Evolutionary conservation across 2,888 invertebrate genomes (phyloP), one percentile per base, ranked within the genome.

Genomic region (Scaptomyza parva): DNA sequence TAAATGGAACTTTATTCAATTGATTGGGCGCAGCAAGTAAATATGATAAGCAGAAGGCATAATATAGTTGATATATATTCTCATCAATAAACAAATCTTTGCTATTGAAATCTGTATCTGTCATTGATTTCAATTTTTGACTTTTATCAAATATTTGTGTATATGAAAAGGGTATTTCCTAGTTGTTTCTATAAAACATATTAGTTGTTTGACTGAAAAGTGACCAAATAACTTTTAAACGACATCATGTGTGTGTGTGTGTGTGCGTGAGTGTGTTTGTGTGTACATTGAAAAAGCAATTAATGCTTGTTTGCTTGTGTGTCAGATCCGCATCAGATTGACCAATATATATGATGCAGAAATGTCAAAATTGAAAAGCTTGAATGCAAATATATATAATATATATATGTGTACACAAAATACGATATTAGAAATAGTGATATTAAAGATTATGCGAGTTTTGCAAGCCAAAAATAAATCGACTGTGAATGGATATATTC

Each of bases 281-380:
- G 9, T 53, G 33, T 41, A 26, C 28, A 57, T 47, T 41, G 48
- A 73, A 86, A 83, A 83, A 73, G 71, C 84, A 85, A 84, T 86
- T 86, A 86, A 77, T 77, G 70, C 8, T 14, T 35, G 33, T 35
- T 35, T 35, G 14, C 35, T 63, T 74, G 65, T 71, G 72, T 74
- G 75, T 63, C 51, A 74, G 69, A 70, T 41, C 41, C 62, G 26
- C 65, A 70, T 75, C 64, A 48, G 58, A 77, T 78, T 55, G 53
- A 7, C 1, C 39, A 48, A 39, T 33, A n/a, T n/a, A 28, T 11
- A 8, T 37, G 17, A 37, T 17, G 37, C 37, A 17, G 17, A 45
- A 26, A 64, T 52, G 3, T 8, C 28, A 44, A 53, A 63, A 53
- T 24, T 44, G 43, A 53, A 53, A 18, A 63, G 43, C 52, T 53